These are phyloP conservation scores for Pempheris klunzingeri DNA, from an alignment of 2,797 vertebrate species.

Conservation along the genomic window DNA sequence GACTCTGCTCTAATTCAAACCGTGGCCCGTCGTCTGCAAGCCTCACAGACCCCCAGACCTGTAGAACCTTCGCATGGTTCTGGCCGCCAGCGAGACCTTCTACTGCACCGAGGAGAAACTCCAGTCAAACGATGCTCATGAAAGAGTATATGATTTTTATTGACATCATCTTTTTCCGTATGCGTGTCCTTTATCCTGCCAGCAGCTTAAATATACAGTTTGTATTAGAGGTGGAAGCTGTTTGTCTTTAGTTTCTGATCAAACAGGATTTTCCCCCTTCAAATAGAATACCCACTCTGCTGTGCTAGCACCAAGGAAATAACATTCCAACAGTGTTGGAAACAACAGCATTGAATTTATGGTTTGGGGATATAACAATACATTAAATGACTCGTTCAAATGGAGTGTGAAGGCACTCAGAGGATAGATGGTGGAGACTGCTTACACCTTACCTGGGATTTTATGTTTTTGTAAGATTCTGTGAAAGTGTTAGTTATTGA, in stretches of 20 bases:
- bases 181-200: background rate
- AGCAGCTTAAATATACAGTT: background rate
- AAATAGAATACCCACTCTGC: background rate
- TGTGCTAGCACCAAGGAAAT: background rate
- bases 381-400: background rate
- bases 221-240: background rate
- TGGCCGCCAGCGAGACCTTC: constrained; percentile 27
- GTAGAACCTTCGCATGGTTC: constrained; percentile 66
- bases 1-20: constrained; percentile 64
- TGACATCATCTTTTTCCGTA: background rate
- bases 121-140: background rate
- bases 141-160: constrained; percentile 1
- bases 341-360: background rate
- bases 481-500: constrained; percentile 31
- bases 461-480: constrained; percentile 11
- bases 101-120: background rate
- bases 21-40: constrained; percentile 52
- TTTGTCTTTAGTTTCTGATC: background rate
- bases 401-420: background rate
- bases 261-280: background rate
- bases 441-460: background rate
- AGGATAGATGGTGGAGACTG: background rate
- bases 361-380: background rate
- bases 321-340: background rate
- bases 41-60: constrained; percentile 16